Evolutionary conservation across 2,113 vertebrate genomes (phyloP), one percentile per base, ranked within the genome.

Genomic region (Eptesicus fuscus): DNA sequence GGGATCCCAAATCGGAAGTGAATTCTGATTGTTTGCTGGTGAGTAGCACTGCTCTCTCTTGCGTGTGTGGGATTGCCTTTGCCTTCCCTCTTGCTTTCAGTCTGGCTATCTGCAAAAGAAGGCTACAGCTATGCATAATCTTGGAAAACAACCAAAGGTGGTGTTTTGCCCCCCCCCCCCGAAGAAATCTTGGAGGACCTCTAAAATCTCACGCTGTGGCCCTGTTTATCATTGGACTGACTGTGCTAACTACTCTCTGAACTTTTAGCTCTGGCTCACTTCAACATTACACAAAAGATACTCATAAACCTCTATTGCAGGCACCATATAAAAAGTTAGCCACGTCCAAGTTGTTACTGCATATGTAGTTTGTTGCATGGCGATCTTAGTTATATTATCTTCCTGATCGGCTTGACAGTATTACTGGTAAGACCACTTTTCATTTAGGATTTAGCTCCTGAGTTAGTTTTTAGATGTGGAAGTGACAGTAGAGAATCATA

Each of bases 11-110:
- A 96, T 99, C 99, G 65, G 99, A 99, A 99, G 98, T 99, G 97
- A 99, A 99, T 98, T 99, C 99, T 95, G 99, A 99, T 98, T 99
- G 99, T 94, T 98, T 99, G 97, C 98, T 99, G 99, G 99, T 99
- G 98, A 99, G 99, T 99, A 98, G 77, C 51, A 8, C 53, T 16
- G 44, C 53, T 69, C 40, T 42, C 69, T 51, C 37, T 35, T 74
- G 83, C 88, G 74, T 16, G 35, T 35, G 22, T 56, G 59, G 63
- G 44, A n/a, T 49, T 70, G 83, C 20, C 8, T 70, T 70, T 74
- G 32, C 85, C 53, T 82, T 79, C 59, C 59, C 89, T 88, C 82
- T 90, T 44, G 93, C 53, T 47, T 89, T 59, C 79, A 30, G 30
- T 84, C 85, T 65, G 12, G 69, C 74, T 42, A n/a, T 40, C 63